Percentiles rank a stretch among this genome's conserved stretches.
phyloP scores from a whole-genome alignment of 2,888 invertebrate genomes.

The Ochropleura plecta region DNA sequence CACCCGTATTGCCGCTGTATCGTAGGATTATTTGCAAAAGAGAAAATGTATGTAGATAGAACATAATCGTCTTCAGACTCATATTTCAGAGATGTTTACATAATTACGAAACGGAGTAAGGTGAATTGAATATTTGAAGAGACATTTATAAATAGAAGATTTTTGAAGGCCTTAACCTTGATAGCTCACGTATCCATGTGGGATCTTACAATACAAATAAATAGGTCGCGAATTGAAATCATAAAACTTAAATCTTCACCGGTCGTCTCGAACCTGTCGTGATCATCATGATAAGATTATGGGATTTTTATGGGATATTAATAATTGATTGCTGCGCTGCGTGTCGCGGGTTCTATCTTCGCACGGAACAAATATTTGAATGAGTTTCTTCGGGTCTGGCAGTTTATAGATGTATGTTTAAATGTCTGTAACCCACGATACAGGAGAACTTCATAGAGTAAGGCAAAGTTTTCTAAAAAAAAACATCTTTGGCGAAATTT shows the following conservation, averaged over 20 bases:
- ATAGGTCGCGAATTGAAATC: not conserved
- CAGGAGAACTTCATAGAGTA: no score
- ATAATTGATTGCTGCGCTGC: no score
- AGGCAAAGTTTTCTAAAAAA: no score
- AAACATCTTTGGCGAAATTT: no score
- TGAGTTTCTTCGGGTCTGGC: no score
- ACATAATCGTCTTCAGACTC: not conserved
- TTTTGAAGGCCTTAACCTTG: not conserved
- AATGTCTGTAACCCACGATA: no score
- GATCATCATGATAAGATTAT: no score
- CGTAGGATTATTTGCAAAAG: constrained; percentile 25
- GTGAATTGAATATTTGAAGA: constrained; percentile 31
- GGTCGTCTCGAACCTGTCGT: no score
- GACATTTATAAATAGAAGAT: constrained; percentile 30
- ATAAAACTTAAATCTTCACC: not conserved
- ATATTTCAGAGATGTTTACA: constrained; percentile 32
- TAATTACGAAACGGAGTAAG: constrained; percentile 26
- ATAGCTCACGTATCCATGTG: not conserved
- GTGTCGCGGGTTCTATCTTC: no score
- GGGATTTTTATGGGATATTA: no score
- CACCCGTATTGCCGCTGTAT: not conserved
- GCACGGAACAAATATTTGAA: no score
- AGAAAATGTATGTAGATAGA: constrained; percentile 14
- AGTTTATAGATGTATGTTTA: no score
- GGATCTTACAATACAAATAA: not conserved